Evolutionary conservation across 2,888 invertebrate genomes (phyloP).

Genomic region (Geotrupes spiniger): DNA sequence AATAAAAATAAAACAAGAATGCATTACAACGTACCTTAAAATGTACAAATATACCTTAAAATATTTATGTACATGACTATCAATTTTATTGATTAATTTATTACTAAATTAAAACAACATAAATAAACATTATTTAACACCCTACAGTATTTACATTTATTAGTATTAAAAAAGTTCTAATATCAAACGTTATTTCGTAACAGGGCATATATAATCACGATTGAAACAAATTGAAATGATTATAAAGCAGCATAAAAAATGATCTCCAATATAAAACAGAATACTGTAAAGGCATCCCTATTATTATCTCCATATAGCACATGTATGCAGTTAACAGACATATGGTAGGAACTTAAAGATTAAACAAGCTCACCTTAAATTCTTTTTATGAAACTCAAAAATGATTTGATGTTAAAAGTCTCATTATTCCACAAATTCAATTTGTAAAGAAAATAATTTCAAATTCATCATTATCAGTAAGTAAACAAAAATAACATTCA

Average conservation of each 20-base stretch:
- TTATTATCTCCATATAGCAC: slow-evolving; percentile 24
- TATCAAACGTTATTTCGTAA: neutral
- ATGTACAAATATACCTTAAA: slow-evolving; percentile 11
- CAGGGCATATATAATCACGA: no score
- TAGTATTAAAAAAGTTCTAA: neutral
- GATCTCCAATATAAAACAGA: slow-evolving; percentile 23
- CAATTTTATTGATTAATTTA: slow-evolving; percentile 7
- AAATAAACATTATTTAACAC: slow-evolving; percentile 12
- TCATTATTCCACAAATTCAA: neutral
- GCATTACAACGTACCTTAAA: slow-evolving; percentile 12
- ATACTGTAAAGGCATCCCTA: slow-evolving; percentile 29
- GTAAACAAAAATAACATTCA: no score
- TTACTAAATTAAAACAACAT: slow-evolving; percentile 12
- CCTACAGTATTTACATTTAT: slow-evolving; percentile 11
- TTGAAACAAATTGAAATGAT: no score
- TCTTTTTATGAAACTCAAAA: neutral
- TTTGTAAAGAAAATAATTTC: neutral
- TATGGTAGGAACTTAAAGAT: no score
- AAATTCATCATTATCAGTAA: no score
- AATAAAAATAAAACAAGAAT: slow-evolving; percentile 5
- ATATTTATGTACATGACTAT: slow-evolving; percentile 20
- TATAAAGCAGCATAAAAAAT: no score
- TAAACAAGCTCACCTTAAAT: no score
- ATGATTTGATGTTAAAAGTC: neutral
- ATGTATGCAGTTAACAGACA: no score